Evolutionary conservation across 1,140 invertebrate species (phyloP).

Genomic region (Drosophila leontia): DNA sequence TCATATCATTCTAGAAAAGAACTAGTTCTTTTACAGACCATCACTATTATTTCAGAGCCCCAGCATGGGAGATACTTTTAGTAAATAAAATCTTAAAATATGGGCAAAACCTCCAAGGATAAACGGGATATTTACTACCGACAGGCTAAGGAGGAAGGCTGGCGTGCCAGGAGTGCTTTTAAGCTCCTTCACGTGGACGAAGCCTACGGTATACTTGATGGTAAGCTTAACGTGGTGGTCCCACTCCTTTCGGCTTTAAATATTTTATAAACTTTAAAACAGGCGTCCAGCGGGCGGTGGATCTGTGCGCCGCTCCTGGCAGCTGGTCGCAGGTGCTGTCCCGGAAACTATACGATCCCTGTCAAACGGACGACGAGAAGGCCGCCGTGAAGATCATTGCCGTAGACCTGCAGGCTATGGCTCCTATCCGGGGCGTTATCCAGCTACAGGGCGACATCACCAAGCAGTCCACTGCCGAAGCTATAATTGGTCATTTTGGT

Average conservation of each 20-base stretch:
- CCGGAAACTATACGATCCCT: constrained; percentile 88
- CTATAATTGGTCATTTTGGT: constrained; percentile 95
- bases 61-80: not conserved
- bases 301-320: constrained; percentile 98
- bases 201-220: constrained; percentile 96
- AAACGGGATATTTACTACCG: constrained; percentile 99
- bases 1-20: not conserved
- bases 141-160: constrained; percentile 99
- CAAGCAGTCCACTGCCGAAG: constrained; percentile 94
- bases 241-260: not conserved
- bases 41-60: constrained; percentile 3
- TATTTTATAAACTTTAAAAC: not conserved
- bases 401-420: constrained; percentile 99
- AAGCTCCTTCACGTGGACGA: constrained; percentile 99
- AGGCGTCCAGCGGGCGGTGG: constrained; percentile 97
- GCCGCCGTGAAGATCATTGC: constrained; percentile 96
- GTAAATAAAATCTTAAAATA: constrained; percentile 6
- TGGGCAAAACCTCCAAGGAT: constrained; percentile 99
- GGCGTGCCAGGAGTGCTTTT: constrained; percentile 98
- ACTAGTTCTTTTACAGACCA: constrained; percentile 7
- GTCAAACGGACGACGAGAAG: constrained; percentile 85
- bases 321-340: constrained; percentile 99
- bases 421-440: constrained; percentile 96
- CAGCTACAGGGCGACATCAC: constrained; percentile 99
- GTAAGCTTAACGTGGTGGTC: constrained; percentile 82